phyloP scores from a whole-genome alignment of 1,140 invertebrate species.

The Heliconius eleuchia region DNA sequence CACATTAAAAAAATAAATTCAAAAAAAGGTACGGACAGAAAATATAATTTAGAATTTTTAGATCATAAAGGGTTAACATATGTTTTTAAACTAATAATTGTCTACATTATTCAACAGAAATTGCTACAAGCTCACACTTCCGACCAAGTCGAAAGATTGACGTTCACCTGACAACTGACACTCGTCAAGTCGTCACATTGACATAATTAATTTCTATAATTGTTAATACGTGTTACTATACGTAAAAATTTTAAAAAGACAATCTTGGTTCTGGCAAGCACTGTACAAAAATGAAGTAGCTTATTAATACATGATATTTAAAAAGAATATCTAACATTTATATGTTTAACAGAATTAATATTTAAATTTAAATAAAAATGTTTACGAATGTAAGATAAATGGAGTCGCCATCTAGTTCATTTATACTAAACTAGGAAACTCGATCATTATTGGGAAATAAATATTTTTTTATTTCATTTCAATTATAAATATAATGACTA shows the following conservation, averaged over 20 bases:
- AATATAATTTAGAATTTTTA: not conserved
- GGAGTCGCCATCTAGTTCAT: not conserved
- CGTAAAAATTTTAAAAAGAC: not conserved
- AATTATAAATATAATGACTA: not conserved
- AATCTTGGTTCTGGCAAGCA: not conserved
- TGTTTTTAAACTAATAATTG: not conserved
- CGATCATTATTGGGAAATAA: not conserved
- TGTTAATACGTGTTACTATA: not conserved
- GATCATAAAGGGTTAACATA: not conserved
- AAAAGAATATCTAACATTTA: too few species aligned
- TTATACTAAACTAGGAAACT: not conserved
- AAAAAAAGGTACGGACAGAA: not conserved
- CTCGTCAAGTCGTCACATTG: not conserved
- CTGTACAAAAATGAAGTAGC: too few species aligned
- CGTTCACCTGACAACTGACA: conserved; percentile 29
- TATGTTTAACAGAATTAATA: too few species aligned
- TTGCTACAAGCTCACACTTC: not conserved
- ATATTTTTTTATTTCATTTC: not conserved
- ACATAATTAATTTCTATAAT: not conserved
- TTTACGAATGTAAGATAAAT: too few species aligned
- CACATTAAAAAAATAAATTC: not conserved
- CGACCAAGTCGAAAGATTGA: conserved; percentile 5
- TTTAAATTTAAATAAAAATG: not conserved
- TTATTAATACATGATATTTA: too few species aligned
- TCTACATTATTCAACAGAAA: not conserved